phyloP scores from a whole-genome alignment of 2,888 invertebrate species.

The Isotomurus palustris region DNA sequence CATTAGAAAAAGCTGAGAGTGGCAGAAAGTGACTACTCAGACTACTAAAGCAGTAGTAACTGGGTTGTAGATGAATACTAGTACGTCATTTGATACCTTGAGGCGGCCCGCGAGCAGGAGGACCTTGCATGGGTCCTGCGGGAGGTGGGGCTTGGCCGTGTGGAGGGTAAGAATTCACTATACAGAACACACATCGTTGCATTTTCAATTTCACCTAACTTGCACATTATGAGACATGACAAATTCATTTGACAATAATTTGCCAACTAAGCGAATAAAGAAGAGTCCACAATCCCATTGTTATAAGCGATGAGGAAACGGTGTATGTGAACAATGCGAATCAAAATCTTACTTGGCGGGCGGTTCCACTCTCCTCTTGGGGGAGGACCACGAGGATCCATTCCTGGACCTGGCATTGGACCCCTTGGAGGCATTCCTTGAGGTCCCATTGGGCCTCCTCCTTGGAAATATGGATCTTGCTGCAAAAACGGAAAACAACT shows the following conservation, averaged over 20 bases:
- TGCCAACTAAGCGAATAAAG: background rate
- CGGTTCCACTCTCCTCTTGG: slow-evolving; percentile 68
- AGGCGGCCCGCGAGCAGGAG: slow-evolving; percentile 37
- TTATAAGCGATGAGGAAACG: no score
- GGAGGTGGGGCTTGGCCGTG: slow-evolving; percentile 57
- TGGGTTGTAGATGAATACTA: no score
- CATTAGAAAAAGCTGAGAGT: background rate
- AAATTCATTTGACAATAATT: background rate
- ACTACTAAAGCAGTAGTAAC: no score
- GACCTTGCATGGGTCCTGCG: slow-evolving; percentile 31
- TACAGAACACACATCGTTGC: slow-evolving; percentile 1
- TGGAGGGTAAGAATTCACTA: slow-evolving; percentile 50
- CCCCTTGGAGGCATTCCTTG: slow-evolving; percentile 48
- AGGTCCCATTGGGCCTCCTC: slow-evolving; percentile 40
- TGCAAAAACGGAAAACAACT: background rate
- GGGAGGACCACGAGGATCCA: slow-evolving; percentile 55
- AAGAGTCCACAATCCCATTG: no score
- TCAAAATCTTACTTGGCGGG: slow-evolving; percentile 62
- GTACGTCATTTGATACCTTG: slow-evolving; percentile 8
- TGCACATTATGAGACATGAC: no score
- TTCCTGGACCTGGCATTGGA: slow-evolving; percentile 43
- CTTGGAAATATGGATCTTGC: slow-evolving; percentile 31
- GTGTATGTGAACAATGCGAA: no score
- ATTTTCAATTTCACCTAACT: slow-evolving; percentile 1
- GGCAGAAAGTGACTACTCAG: background rate